Evolutionary conservation across 1,140 invertebrate species (phyloP).

Genomic region (Drosophila asahinai): DNA sequence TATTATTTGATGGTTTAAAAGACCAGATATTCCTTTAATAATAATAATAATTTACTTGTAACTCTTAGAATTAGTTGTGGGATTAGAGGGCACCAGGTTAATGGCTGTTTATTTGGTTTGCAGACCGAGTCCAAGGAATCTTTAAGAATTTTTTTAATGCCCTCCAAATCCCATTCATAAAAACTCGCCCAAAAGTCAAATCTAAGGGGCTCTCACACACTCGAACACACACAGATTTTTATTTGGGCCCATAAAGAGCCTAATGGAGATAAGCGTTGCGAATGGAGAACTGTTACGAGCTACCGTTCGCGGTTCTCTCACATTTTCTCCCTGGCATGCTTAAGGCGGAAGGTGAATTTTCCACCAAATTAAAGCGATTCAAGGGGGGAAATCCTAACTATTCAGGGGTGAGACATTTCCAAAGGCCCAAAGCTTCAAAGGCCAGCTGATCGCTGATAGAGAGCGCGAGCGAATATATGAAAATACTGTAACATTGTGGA

Average conservation of each 20-base stretch:
- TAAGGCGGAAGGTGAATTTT: constrained; percentile 5
- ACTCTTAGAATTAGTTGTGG: no score
- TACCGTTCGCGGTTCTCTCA: neutral
- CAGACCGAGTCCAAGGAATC: neutral
- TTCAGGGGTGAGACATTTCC: neutral
- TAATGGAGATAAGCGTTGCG: constrained; percentile 34
- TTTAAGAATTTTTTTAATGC: constrained; percentile 16
- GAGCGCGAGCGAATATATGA: constrained; percentile 17
- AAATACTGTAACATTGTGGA: constrained; percentile 41
- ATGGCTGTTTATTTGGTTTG: constrained; percentile 15
- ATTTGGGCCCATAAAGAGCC: constrained; percentile 35
- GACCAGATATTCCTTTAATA: neutral
- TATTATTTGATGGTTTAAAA: no score
- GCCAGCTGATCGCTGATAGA: constrained; percentile 56
- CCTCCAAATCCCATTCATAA: constrained; percentile 45
- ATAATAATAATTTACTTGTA: no score
- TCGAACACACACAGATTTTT: constrained; percentile 32
- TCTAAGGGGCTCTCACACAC: constrained; percentile 1
- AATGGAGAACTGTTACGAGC: constrained; percentile 13
- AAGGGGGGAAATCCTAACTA: neutral
- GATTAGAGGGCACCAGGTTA: neutral
- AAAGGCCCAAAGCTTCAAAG: neutral
- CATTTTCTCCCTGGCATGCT: constrained; percentile 2
- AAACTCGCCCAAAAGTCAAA: constrained; percentile 16
- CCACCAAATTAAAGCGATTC: neutral